A percentile compares a stretch with the other conserved stretches of the same genome.
Conservation (phyloP, 2,888 invertebrate species). For the Hypolimnas misippus region DNA sequence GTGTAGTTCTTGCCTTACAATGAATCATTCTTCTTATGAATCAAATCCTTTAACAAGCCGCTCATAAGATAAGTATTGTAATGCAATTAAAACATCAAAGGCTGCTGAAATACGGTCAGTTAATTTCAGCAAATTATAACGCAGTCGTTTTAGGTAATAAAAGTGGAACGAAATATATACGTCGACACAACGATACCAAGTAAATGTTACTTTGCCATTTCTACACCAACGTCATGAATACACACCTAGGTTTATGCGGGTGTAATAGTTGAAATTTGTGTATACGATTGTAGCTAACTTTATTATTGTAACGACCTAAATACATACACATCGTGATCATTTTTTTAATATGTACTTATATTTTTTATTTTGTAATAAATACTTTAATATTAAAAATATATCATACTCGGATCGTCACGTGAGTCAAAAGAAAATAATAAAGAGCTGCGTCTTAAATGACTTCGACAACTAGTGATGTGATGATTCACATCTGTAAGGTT, state of each 20-base stretch:
- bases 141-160: conserved; percentile 2
- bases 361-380: neutral
- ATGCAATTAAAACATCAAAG: conserved; percentile 34
- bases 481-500: neutral
- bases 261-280: conserved; percentile 3
- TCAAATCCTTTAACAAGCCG: conserved; percentile 21
- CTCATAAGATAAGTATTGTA: conserved; percentile 6
- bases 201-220: conserved; percentile 77
- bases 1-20: neutral
- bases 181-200: conserved; percentile 30
- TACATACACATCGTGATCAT: neutral
- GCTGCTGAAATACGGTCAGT: conserved; percentile 44
- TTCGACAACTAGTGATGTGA: neutral
- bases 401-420: too few species aligned
- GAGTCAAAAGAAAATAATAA: too few species aligned
- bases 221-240: conserved; percentile 29
- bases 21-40: conserved; percentile 23
- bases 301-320: neutral
- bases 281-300: neutral
- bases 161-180: conserved; percentile 23
- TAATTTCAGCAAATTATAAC: conserved; percentile 11
- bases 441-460: neutral
- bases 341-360: neutral
- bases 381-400: too few species aligned
- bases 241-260: conserved; percentile 9